These are phyloP conservation scores for Pluvialis apricaria DNA, from an alignment of 2,113 vertebrate species.

Conservation along the genomic window DNA sequence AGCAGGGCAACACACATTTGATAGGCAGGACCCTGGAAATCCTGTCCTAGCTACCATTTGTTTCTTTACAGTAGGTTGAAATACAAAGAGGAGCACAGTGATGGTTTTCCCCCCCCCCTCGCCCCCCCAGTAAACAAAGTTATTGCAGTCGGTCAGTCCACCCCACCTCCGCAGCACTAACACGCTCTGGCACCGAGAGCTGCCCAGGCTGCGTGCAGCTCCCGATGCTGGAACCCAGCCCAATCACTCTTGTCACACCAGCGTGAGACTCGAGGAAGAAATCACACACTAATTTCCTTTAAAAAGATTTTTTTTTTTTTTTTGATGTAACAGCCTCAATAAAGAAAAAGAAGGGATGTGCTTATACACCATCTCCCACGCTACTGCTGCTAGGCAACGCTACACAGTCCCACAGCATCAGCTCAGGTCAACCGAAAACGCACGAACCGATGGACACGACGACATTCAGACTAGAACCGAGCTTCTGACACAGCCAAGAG, in stretches of 20 bases:
- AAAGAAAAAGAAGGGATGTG: constrained; percentile 12
- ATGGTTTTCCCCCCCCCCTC: background rate
- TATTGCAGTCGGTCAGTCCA: background rate
- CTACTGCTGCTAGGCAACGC: background rate
- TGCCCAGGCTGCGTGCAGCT: background rate
- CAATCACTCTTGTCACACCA: background rate
- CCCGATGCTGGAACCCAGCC: background rate
- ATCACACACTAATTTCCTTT: constrained; percentile 11
- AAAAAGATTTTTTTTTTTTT: background rate
- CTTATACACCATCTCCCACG: background rate
- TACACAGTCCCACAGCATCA: background rate
- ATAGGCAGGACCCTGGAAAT: constrained; percentile 19
- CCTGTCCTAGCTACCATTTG: constrained; percentile 11
- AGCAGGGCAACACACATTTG: constrained; percentile 20
- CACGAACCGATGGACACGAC: fast-evolving
- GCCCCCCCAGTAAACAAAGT: constrained; percentile 33
- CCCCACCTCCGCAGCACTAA: background rate
- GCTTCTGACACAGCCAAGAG: background rate
- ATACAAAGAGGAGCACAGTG: constrained; percentile 48
- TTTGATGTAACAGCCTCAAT: background rate
- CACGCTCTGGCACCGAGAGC: background rate
- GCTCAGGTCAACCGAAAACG: background rate
- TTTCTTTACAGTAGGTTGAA: constrained; percentile 50
- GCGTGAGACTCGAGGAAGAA: background rate
- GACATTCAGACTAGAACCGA: background rate